A percentile compares a stretch with the other conserved stretches of the same genome.
These are phyloP conservation scores for Magallana angulata DNA, from an alignment of 1,140 invertebrate genomes.

Conservation along the genomic window DNA sequence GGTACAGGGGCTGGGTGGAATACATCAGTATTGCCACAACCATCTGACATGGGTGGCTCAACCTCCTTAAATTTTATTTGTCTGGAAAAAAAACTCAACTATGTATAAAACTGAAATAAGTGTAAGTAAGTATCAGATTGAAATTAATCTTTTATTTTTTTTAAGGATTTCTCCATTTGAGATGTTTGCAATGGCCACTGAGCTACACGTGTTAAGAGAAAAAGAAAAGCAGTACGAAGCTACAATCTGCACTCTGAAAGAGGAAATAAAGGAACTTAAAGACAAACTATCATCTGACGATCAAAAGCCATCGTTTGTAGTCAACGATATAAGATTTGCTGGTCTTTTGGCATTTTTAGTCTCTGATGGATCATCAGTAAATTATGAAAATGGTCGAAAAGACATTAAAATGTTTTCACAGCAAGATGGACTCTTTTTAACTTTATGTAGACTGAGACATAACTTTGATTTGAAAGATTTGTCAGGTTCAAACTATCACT, in stretches of 20 bases:
- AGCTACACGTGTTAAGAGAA: constrained; percentile 19
- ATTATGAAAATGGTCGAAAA: too few relatives aligned
- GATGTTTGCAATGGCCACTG: constrained; percentile 29
- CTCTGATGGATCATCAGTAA: too few relatives aligned
- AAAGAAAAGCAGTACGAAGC: constrained; percentile 13
- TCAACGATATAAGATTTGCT: constrained; percentile 36
- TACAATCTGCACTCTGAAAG: neutral
- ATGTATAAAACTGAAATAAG: neutral
- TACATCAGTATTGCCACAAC: constrained; percentile 48
- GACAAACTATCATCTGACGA: neutral
- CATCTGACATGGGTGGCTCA: neutral
- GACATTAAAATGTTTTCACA: too few relatives aligned
- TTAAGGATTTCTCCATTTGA: constrained; percentile 43
- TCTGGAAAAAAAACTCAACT: constrained; percentile 30
- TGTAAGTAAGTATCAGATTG: neutral
- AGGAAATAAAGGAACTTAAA: neutral
- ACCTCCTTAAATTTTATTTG: constrained; percentile 19
- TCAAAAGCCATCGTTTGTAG: neutral
- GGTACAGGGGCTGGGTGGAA: neutral
- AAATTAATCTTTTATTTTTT: neutral
- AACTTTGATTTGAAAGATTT: too few relatives aligned
- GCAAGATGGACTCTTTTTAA: too few relatives aligned
- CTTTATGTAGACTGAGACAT: too few relatives aligned
- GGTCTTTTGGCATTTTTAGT: constrained; percentile 44
- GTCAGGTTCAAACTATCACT: too few relatives aligned